Conservation (phyloP, 1,140 invertebrate species). For the Brachionus manjavacas region DNA sequence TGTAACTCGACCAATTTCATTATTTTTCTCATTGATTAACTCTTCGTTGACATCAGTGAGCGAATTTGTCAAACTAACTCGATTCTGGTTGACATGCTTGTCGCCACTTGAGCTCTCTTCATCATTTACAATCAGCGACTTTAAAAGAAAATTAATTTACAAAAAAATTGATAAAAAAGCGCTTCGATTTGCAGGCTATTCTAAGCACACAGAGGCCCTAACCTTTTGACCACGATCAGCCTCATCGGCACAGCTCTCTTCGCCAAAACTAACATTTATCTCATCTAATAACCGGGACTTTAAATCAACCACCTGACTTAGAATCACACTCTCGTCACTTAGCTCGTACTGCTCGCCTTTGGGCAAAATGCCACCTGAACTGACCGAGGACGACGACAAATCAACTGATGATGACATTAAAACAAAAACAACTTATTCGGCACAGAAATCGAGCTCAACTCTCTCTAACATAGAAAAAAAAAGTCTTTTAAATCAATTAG, state of each 20-base stretch:
- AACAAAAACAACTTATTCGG: background rate
- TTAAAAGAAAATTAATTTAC: background rate
- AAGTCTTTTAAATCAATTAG: background rate
- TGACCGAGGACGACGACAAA: background rate
- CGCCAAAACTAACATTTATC: background rate
- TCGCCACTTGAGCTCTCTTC: constrained; percentile 2
- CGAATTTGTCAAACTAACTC: constrained; percentile 36
- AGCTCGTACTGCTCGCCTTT: background rate
- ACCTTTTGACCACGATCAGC: constrained; percentile 12
- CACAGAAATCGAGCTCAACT: background rate
- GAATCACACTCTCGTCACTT: too few relatives aligned
- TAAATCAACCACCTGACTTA: background rate
- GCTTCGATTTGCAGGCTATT: background rate
- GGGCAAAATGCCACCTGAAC: constrained; percentile 3
- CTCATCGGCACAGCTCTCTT: background rate
- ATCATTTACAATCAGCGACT: constrained; percentile 34
- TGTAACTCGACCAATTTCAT: constrained; percentile 46
- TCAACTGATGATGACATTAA: constrained; percentile 25
- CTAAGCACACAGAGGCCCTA: background rate
- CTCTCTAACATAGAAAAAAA: background rate
- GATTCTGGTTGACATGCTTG: constrained; percentile 6
- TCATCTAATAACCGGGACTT: background rate
- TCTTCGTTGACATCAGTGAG: constrained; percentile 40
- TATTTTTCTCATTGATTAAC: constrained; percentile 32
- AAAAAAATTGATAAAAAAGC: background rate